Percentiles rank a stretch among this genome's conserved stretches.
phyloP scores from a whole-genome alignment of 2,797 vertebrate genomes.

The Ibycter americanus region DNA sequence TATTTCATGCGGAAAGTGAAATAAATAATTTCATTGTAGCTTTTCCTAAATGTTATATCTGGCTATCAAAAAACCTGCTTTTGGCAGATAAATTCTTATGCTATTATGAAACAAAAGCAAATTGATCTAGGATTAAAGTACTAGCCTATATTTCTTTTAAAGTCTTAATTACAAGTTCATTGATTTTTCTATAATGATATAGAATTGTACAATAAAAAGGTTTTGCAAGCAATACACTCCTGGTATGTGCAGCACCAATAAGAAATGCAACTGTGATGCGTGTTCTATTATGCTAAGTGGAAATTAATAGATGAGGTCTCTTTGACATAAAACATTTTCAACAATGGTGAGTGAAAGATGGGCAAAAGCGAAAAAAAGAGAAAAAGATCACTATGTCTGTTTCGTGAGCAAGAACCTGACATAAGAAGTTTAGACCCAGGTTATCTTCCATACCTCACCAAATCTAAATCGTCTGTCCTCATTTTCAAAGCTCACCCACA shows the following conservation, averaged over 20 bases:
- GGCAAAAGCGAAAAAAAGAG: neutral
- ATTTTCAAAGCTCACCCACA: neutral
- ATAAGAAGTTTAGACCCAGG: neutral
- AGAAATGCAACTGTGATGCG: neutral
- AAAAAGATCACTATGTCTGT: neutral
- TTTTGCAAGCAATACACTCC: neutral
- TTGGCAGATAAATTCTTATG: neutral
- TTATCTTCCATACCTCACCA: neutral
- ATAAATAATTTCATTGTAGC: neutral
- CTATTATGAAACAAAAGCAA: slow-evolving; percentile 21
- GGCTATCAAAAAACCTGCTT: neutral
- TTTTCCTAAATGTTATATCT: neutral
- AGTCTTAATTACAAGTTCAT: slow-evolving; percentile 18
- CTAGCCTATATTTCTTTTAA: slow-evolving; percentile 9
- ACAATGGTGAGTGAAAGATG: neutral
- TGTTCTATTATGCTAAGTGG: neutral
- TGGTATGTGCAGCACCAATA: neutral
- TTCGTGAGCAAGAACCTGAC: neutral
- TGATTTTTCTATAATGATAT: slow-evolving; percentile 3
- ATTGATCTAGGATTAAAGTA: slow-evolving; percentile 20
- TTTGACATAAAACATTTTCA: neutral
- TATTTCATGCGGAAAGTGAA: neutral
- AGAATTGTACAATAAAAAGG: neutral
- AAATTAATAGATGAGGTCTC: neutral
- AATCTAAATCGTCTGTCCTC: neutral